Evolutionary conservation across 1,140 invertebrate genomes (phyloP).

Genomic region (Thrips palmi): DNA sequence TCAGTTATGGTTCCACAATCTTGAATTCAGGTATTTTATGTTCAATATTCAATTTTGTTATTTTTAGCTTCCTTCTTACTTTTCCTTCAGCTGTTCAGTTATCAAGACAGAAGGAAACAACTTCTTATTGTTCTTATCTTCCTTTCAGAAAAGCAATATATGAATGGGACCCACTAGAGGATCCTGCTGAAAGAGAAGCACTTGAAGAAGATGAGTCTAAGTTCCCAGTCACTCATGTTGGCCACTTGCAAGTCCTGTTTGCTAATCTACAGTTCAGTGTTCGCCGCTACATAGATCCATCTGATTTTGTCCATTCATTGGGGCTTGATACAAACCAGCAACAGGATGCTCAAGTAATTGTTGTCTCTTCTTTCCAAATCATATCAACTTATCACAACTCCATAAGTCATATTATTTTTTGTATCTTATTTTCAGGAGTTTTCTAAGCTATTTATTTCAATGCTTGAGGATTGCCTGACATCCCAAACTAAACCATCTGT

Average conservation of each 20-base stretch:
- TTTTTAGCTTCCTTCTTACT: background rate
- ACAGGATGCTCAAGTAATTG: constrained; percentile 35
- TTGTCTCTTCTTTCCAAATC: too few relatives aligned
- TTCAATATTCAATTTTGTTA: background rate
- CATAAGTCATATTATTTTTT: background rate
- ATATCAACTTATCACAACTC: background rate
- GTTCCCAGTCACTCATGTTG: constrained; percentile 27
- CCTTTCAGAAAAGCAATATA: constrained; percentile 35
- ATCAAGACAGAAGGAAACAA: too few relatives aligned
- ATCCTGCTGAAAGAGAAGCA: constrained; percentile 24
- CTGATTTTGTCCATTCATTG: constrained; percentile 38
- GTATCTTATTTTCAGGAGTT: constrained; percentile 35
- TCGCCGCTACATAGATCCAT: constrained; percentile 38
- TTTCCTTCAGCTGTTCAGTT: background rate
- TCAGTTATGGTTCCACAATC: constrained; percentile 56
- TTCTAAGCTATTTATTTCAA: constrained; percentile 43
- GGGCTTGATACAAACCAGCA: constrained; percentile 41
- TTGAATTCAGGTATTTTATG: constrained; percentile 30
- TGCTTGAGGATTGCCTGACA: constrained; percentile 35
- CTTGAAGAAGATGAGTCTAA: constrained; percentile 16
- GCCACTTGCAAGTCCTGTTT: constrained; percentile 48
- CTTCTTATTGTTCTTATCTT: constrained; percentile 9
- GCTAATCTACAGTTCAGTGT: constrained; percentile 41
- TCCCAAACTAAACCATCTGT: constrained; percentile 24
- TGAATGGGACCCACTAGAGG: constrained; percentile 35